phyloP scores from a whole-genome alignment of 2,797 vertebrate genomes.

The Amphiprion clarkii region DNA sequence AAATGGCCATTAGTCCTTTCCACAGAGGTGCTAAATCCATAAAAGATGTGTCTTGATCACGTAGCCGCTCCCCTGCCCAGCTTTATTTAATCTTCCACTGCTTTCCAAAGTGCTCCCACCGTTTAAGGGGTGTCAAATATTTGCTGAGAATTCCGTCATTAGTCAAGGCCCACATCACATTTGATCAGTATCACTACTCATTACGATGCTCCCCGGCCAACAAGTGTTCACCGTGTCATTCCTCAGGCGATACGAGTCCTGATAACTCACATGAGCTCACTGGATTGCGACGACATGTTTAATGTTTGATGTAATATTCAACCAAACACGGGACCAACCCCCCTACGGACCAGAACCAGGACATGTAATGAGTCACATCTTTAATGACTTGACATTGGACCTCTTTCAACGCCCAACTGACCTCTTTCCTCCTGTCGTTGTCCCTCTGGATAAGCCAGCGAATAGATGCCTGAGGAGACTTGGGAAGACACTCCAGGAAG shows the following conservation, averaged over 20 bases:
- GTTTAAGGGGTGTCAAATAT: constrained; percentile 56
- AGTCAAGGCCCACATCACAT: constrained; percentile 32
- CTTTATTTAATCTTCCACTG: constrained; percentile 41
- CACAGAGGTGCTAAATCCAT: constrained; percentile 36
- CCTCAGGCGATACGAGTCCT: constrained; percentile 18
- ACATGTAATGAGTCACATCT: constrained; percentile 14
- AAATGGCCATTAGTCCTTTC: constrained; percentile 35
- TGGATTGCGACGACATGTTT: constrained; percentile 17
- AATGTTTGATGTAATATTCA: constrained; percentile 36
- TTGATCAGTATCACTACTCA: constrained; percentile 47
- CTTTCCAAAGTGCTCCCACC: constrained; percentile 14
- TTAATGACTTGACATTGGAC: constrained; percentile 16
- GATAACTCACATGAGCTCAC: constrained; percentile 42
- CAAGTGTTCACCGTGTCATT: constrained; percentile 9
- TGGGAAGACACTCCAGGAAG: constrained; percentile 95
- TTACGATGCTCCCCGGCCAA: constrained; percentile 27
- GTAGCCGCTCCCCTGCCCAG: not conserved
- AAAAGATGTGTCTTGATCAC: constrained; percentile 46
- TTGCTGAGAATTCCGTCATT: constrained; percentile 43
- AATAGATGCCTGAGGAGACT: constrained; percentile 94
- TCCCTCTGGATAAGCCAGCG: constrained; percentile 97
- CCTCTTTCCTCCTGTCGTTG: constrained; percentile 98
- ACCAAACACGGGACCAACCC: not conserved
- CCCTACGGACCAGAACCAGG: not conserved
- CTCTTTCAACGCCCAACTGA: constrained; percentile 73